phyloP scores from a whole-genome alignment of 2,888 invertebrate genomes.

The Drosophila demipolita region DNA sequence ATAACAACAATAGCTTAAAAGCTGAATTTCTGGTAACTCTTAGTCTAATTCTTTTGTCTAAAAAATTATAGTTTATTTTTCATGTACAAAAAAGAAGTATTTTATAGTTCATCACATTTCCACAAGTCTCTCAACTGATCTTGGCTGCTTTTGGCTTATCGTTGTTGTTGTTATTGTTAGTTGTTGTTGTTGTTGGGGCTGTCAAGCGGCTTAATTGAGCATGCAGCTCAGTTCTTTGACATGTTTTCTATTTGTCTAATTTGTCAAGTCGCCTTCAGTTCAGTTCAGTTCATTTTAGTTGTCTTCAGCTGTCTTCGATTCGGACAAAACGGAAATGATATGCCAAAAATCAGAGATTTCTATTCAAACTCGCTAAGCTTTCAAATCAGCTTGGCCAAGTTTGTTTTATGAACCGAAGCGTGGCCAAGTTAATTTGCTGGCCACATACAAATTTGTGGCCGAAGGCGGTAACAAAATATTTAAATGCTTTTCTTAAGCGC shows the following conservation, averaged over 20 bases:
- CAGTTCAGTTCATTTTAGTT: conserved; percentile 10
- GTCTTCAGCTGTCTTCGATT: conserved; percentile 25
- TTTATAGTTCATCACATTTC: conserved; percentile 4
- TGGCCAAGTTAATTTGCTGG: conserved; percentile 42
- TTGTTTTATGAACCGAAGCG: conserved; percentile 37
- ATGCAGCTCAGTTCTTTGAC: conserved; percentile 68
- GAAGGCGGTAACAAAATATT: conserved; percentile 56
- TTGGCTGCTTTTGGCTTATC: conserved; percentile 35
- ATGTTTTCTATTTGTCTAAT: conserved; percentile 79
- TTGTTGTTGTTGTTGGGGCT: conserved; percentile 28
- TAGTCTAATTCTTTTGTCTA: background rate
- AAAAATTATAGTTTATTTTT: background rate
- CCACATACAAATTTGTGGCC: background rate
- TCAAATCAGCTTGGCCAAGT: conserved; percentile 26
- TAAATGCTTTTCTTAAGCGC: conserved; percentile 67
- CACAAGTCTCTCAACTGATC: conserved; percentile 31
- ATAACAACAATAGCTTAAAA: background rate
- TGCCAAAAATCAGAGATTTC: conserved; percentile 51
- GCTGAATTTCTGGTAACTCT: background rate
- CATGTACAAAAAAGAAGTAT: conserved; percentile 11
- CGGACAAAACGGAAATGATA: conserved; percentile 74
- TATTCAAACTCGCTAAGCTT: conserved; percentile 26
- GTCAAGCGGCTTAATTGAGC: conserved; percentile 76
- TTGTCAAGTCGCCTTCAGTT: conserved; percentile 67
- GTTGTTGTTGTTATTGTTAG: conserved; percentile 14